Percentiles rank a stretch among this genome's conserved stretches.
These are phyloP conservation scores for Bombus difficillimus DNA, from an alignment of 1,140 invertebrate species.

Conservation along the genomic window DNA sequence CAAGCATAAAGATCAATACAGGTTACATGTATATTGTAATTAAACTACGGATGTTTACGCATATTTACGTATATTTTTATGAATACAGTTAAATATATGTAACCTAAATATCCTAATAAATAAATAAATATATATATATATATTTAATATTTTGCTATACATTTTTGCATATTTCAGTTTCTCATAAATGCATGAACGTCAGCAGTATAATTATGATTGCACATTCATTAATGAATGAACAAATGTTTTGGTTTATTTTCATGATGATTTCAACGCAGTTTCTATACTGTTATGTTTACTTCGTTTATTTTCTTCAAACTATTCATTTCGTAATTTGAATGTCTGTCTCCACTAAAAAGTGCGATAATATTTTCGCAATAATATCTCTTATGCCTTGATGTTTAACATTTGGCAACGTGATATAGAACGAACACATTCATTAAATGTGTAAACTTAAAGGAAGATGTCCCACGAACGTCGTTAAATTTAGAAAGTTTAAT, in stretches of 20 bases:
- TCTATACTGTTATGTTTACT: background rate
- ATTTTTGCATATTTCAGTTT: background rate
- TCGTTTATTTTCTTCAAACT: background rate
- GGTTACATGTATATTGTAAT: background rate
- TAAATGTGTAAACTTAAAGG: background rate
- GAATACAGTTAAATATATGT: too few species aligned
- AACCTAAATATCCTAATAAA: background rate
- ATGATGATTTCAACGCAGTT: too few species aligned
- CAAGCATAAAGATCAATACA: background rate
- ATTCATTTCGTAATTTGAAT: slow-evolving; percentile 2
- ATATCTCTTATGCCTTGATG: background rate
- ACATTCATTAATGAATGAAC: background rate
- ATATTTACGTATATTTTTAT: background rate
- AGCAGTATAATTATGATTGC: background rate
- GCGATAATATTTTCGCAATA: slow-evolving; percentile 17
- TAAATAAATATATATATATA: too few species aligned
- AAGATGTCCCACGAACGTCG: background rate
- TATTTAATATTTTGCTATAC: background rate
- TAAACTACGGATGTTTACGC: background rate
- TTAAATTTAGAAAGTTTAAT: slow-evolving; percentile 31
- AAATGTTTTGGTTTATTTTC: background rate
- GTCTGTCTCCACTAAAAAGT: background rate
- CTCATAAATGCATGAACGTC: background rate
- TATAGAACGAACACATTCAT: background rate
- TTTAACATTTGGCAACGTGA: background rate